Base-by-base conservation (phyloP, 2,113 vertebrate species). In the Trogon melanurus region DNA sequence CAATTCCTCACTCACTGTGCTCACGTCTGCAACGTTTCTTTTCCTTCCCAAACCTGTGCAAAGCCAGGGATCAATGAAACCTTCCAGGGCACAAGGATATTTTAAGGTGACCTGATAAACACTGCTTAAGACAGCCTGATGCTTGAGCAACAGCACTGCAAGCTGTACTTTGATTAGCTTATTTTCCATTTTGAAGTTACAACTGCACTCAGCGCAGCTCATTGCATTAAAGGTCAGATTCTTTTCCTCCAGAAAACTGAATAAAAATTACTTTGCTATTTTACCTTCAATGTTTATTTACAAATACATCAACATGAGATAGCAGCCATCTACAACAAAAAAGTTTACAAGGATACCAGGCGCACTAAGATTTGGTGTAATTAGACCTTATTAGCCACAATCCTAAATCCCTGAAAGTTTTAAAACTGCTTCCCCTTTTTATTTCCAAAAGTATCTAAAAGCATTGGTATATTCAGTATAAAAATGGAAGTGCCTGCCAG, bases 211-310 rank as follows among this genome's bases (percentile, higher is more conserved):
- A 19, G 12, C 9, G 11, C 41, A 76, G 54, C 44, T 57, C 36
- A 51, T 0, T 45, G n/a, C 36, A 81, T 27, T 54, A 65, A 60
- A 84, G 19, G 53, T 67, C 34, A 34, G 60, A 54, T 44, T 34
- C 32, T 41, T 53, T 45, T 47, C 50, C 34, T 53, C 50, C 36
- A 79, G 53, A 75, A 89, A 89, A 66, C 5, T 0, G 1, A 82
- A 11, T 44, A 72, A 53, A 36, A 88, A 76, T 25, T 12, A 72
- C 27, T 81, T 56, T 19, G 27, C 56, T 60, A 6, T 76, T 91
- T 83, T 78, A 26, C 34, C 29, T 93, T 96, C 23, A 65, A 18
- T 20, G 79, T 95, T 94, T 95, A 91, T 88, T 93, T 90, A 57
- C 56, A 91, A 81, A 81, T 18, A 8, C 29, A 85, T 58, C 56